These are phyloP conservation scores for Phoebastria nigripes DNA, from an alignment of 2,797 vertebrate species.

Conservation along the genomic window DNA sequence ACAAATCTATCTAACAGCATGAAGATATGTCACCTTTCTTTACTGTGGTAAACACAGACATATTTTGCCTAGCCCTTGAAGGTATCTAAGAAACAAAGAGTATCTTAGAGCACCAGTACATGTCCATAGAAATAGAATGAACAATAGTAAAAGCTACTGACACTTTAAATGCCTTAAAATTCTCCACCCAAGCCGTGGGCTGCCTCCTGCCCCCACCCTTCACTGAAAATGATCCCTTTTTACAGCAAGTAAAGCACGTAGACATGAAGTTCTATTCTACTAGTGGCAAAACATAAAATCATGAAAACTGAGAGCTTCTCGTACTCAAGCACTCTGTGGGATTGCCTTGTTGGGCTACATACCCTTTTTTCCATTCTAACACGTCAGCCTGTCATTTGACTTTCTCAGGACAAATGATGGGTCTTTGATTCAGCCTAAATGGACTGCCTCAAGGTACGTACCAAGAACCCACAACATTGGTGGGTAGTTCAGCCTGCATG, in stretches of 20 bases:
- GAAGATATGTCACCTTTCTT: neutral
- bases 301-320: neutral
- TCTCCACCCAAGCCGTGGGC: neutral
- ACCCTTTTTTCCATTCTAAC: neutral
- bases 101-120: neutral
- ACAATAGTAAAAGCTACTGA: neutral
- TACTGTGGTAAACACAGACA: neutral
- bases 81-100: neutral
- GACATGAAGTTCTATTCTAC: neutral
- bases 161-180: neutral
- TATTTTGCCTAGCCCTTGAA: neutral
- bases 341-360: neutral
- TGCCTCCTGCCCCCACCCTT: accelerated
- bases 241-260: neutral
- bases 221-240: neutral
- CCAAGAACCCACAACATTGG: neutral
- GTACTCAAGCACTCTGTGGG: neutral
- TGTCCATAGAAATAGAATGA: neutral
- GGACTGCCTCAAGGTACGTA: neutral
- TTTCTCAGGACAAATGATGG: neutral
- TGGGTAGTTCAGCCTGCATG: neutral
- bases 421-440: neutral
- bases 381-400: neutral
- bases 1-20: neutral
- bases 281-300: neutral